Percentiles rank a stretch among this genome's conserved stretches.
phyloP scores from a whole-genome alignment of 1,140 invertebrate genomes.

The Drosophila albomicans region DNA sequence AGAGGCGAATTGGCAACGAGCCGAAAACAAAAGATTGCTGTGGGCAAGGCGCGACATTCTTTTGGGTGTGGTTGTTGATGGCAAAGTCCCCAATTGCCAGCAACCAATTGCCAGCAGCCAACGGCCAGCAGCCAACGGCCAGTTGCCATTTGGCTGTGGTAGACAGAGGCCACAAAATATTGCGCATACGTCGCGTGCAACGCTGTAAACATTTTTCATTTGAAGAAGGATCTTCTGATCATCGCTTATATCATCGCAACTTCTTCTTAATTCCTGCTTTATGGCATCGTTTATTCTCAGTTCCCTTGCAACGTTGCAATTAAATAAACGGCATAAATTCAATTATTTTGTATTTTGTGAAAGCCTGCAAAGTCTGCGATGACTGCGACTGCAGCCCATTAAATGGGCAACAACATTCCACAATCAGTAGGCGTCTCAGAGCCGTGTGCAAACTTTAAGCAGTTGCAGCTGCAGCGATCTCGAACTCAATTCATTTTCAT shows the following conservation, averaged over 20 bases:
- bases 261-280: background rate
- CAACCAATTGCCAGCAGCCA: too few species aligned
- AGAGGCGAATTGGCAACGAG: conserved; percentile 33
- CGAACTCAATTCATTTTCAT: too few species aligned
- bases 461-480: too few species aligned
- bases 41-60: conserved; percentile 44
- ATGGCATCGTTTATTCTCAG: background rate
- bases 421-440: too few species aligned
- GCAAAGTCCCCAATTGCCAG: background rate
- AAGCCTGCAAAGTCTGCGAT: background rate
- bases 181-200: conserved; percentile 49
- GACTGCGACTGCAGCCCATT: background rate
- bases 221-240: background rate
- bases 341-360: conserved; percentile 3
- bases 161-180: conserved; percentile 35
- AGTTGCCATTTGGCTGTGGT: background rate
- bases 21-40: conserved; percentile 40
- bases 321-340: background rate
- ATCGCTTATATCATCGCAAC: too few species aligned
- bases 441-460: too few species aligned
- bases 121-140: background rate
- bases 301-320: background rate
- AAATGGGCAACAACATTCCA: background rate
- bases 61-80: conserved; percentile 39
- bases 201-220: background rate